Conservation (phyloP, 2,888 invertebrate genomes). For the Entomobrya multifasciata region DNA sequence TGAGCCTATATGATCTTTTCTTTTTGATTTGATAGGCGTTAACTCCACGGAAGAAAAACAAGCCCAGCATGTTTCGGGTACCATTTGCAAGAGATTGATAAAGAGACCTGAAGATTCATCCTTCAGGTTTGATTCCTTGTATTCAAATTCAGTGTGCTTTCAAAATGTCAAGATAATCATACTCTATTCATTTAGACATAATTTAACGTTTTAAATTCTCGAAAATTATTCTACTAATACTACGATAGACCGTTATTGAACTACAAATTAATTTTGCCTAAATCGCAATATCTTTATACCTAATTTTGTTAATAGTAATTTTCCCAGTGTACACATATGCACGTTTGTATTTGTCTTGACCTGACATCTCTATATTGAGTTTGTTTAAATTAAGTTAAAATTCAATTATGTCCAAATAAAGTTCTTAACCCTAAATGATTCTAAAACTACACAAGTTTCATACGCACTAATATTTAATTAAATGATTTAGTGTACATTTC, state of each 20-base stretch:
- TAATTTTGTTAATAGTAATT: background rate
- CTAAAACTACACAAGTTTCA: too few relatives aligned
- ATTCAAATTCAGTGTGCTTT: slow-evolving; percentile 32
- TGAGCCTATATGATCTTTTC: slow-evolving; percentile 29
- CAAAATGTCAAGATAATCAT: slow-evolving; percentile 35
- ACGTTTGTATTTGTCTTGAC: too few relatives aligned
- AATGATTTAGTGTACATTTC: too few relatives aligned
- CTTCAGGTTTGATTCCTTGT: too few relatives aligned
- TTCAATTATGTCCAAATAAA: too few relatives aligned
- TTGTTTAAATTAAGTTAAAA: too few relatives aligned
- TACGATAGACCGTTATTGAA: background rate
- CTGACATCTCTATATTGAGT: too few relatives aligned
- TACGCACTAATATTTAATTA: too few relatives aligned
- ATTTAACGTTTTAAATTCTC: background rate
- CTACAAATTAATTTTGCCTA: too few relatives aligned
- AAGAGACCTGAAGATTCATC: slow-evolving; percentile 43
- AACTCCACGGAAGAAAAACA: slow-evolving; percentile 62
- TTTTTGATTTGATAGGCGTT: slow-evolving; percentile 69
- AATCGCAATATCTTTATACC: too few relatives aligned
- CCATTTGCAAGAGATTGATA: slow-evolving; percentile 60
- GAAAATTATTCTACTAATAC: background rate
- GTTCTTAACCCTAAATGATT: too few relatives aligned
- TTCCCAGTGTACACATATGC: too few relatives aligned
- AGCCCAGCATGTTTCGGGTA: slow-evolving; percentile 52
- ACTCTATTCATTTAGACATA: slow-evolving; percentile 37